Conservation (phyloP, 2,888 invertebrate genomes). For the Hydroisotoma schaefferi region DNA sequence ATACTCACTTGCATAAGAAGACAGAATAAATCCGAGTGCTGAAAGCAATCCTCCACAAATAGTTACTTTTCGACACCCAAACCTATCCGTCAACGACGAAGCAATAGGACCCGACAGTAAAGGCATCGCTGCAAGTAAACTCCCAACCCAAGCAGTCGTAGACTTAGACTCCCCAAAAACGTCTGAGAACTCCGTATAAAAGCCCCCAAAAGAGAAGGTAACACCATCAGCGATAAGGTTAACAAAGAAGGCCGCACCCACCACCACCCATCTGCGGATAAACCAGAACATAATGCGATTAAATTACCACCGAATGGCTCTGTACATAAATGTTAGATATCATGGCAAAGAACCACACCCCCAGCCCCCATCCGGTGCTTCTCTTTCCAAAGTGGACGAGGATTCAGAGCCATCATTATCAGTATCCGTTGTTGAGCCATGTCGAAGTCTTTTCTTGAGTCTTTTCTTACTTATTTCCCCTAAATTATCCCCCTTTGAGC, state of each 20-base stretch:
- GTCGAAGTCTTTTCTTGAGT: conserved; percentile 35
- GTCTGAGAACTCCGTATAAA: conserved; percentile 78
- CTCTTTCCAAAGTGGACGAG: conserved; percentile 44
- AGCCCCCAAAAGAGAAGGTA: conserved; percentile 86
- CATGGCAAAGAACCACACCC: conserved; percentile 29
- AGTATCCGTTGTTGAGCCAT: conserved; percentile 43
- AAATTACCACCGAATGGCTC: neutral
- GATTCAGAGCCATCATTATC: conserved; percentile 36
- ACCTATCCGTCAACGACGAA: conserved; percentile 57
- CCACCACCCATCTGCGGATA: conserved; percentile 78
- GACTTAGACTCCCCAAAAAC: conserved; percentile 80
- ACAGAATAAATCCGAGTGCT: conserved; percentile 70
- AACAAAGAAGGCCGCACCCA: conserved; percentile 81
- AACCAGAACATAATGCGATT: neutral
- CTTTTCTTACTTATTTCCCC: neutral
- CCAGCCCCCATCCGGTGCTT: conserved; percentile 48
- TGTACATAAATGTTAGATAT: neutral
- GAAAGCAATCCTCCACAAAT: conserved; percentile 74
- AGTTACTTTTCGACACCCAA: conserved; percentile 73
- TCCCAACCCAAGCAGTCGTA: conserved; percentile 85
- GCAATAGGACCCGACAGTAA: conserved; percentile 80
- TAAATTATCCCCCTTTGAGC: neutral
- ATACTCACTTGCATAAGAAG: conserved; percentile 58
- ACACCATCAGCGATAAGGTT: conserved; percentile 89
- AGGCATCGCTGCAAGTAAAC: conserved; percentile 88